phyloP scores from a whole-genome alignment of 2,113 vertebrate species.

The Percopsis transmontana region DNA sequence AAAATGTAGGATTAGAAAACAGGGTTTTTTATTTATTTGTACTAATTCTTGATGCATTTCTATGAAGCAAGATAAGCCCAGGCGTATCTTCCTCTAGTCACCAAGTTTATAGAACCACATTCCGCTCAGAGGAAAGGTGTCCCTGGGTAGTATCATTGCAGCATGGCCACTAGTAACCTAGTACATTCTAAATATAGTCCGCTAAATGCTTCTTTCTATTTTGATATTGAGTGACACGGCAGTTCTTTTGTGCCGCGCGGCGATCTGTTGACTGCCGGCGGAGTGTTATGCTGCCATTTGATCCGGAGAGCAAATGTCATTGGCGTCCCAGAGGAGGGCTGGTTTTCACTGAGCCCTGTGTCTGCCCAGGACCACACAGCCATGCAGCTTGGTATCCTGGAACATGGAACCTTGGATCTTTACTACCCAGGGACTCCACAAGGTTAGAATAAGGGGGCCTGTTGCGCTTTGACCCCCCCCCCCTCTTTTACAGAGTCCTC shows the following conservation, averaged over 20 bases:
- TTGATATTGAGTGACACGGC: constrained; percentile 65
- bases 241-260: constrained; percentile 55
- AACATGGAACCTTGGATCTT: constrained; percentile 44
- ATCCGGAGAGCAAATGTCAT: constrained; percentile 68
- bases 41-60: background rate
- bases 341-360: constrained; percentile 56
- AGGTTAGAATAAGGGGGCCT: constrained; percentile 27
- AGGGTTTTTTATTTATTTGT: background rate
- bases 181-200: constrained; percentile 25
- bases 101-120: background rate
- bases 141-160: background rate
- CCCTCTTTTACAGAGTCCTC: constrained; percentile 10
- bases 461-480: constrained; percentile 45
- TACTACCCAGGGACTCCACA: background rate
- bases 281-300: constrained; percentile 65
- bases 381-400: constrained; percentile 50
- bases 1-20: background rate
- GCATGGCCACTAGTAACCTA: constrained; percentile 34
- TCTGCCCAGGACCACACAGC: constrained; percentile 71
- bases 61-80: background rate
- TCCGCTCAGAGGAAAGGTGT: constrained; percentile 1
- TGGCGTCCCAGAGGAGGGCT: constrained; percentile 56
- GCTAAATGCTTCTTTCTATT: constrained; percentile 43
- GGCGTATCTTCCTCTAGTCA: background rate
- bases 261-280: constrained; percentile 17